phyloP scores from a whole-genome alignment of 2,113 vertebrate genomes.

The Trematomus loennbergii region DNA sequence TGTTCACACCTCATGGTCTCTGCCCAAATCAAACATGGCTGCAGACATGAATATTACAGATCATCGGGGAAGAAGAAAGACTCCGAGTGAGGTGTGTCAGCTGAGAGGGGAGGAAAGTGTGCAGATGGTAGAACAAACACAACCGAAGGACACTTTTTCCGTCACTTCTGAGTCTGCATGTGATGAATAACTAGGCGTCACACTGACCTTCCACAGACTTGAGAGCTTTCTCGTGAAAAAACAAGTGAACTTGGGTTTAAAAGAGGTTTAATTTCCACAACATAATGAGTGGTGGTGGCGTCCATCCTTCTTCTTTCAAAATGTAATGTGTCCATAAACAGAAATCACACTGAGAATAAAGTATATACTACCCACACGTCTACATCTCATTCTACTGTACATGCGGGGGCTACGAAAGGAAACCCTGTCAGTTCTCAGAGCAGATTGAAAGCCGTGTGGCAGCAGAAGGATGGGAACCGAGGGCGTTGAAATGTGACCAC shows the following conservation, averaged over 20 bases:
- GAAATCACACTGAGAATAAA: not conserved
- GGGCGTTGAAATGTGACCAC: conserved; percentile 35
- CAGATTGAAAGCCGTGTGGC: not conserved
- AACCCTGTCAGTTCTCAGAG: not conserved
- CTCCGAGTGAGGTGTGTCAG: not conserved
- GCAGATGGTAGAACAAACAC: not conserved
- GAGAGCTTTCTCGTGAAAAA: not conserved
- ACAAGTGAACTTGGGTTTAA: not conserved
- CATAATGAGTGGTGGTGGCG: conserved; percentile 22
- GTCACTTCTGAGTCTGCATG: not conserved
- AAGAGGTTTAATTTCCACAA: conserved; percentile 29
- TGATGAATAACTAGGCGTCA: conserved; percentile 13
- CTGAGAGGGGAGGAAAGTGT: conserved; percentile 10
- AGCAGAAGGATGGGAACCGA: conserved; percentile 21
- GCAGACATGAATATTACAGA: not conserved
- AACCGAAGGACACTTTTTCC: conserved; percentile 3
- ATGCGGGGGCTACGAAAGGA: not conserved
- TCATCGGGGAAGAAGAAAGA: too few relatives aligned
- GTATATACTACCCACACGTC: not conserved
- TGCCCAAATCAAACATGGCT: conserved; percentile 41
- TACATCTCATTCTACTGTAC: not conserved
- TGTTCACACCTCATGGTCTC: conserved; percentile 10
- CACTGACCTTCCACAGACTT: not conserved
- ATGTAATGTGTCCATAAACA: conserved; percentile 27
- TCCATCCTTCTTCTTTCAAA: not conserved